Evolutionary conservation across 2,797 vertebrate genomes (phyloP), one percentile per base, ranked within the genome.

Genomic region (Remorina albescens): DNA sequence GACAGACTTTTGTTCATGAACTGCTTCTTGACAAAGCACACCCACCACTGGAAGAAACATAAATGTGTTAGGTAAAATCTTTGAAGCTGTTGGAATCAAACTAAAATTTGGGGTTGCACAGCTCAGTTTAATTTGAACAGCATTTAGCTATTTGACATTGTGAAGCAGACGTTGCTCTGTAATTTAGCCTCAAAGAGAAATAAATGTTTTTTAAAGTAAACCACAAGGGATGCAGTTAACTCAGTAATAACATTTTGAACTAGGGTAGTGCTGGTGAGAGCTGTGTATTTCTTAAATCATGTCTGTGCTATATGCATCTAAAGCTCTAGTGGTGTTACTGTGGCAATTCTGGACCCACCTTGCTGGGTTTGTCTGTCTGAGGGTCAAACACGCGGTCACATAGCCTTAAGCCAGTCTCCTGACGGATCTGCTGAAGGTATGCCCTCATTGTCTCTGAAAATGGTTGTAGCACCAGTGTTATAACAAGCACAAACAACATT

Each of bases 1-100:
- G 97, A 99, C 54, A 99, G 95, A 70, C 97, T 99, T 93, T 99
- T 99, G 95, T 99, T 99, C 98, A 99, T 99, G 94, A 99, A 99
- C 90, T 99, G 98, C 87, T 91, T 97, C 95, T 99, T 99, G 92
- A 97, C 97, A 82, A 99, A 99, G 91, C 98, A 99, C 84, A 96
- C 95, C 98, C 98, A 99, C 98, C 98, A 99, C 97, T 99, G 92
- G 19, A 85, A 90, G 49, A 69, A 51, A 76, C 2, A 71, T 21
- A 16, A 2, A 11, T 1, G 0, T 39, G 26, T 76, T 60, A 61
- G 39, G 5, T 60, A n/a, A 70, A 58, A 4, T 5, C 7, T 7
- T 28, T 8, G 1, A 50, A 32, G 16, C 21, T 25, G 37, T 4
- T 19, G 23, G 12, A 65, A 6, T 55, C 0, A 53, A 49, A 47